Percentiles rank a stretch among this genome's conserved stretches.
phyloP scores from a whole-genome alignment of 2,888 invertebrate species.

The Eugnorisma glareosa region DNA sequence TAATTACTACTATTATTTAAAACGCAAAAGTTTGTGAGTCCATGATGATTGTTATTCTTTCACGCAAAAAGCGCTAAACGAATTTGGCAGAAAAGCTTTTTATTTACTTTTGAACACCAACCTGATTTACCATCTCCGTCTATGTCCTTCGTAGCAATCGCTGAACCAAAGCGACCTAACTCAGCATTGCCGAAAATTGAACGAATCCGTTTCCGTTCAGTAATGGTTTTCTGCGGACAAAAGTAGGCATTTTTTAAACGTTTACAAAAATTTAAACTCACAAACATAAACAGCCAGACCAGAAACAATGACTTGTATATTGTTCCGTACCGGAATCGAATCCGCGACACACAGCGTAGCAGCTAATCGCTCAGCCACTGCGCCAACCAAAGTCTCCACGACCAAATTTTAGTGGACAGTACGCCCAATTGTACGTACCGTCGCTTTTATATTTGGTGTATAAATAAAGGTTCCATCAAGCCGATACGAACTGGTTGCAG shows the following conservation, averaged over 20 bases:
- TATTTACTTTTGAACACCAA: conserved; percentile 7
- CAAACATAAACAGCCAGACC: not conserved
- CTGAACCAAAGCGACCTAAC: conserved; percentile 58
- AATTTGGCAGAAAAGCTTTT: not conserved
- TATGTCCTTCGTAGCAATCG: conserved; percentile 49
- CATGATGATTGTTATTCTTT: no score
- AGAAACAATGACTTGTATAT: not conserved
- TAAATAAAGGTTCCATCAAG: not conserved
- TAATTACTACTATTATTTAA: no score
- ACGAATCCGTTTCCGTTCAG: conserved; percentile 21
- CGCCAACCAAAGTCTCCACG: no score
- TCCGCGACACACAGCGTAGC: no score
- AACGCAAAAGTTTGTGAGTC: no score
- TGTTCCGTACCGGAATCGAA: no score
- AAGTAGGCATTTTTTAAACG: not conserved
- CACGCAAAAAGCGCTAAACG: not conserved
- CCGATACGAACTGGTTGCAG: not conserved
- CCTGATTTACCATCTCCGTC: conserved; percentile 60
- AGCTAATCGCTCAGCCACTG: no score
- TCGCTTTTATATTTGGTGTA: not conserved
- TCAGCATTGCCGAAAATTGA: conserved; percentile 43
- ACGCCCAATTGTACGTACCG: no score
- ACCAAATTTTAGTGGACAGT: no score
- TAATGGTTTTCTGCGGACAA: conserved; percentile 42
- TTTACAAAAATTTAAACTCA: not conserved